These are phyloP conservation scores for Schizaphis graminum DNA, from an alignment of 2,888 invertebrate genomes.

Conservation along the genomic window DNA sequence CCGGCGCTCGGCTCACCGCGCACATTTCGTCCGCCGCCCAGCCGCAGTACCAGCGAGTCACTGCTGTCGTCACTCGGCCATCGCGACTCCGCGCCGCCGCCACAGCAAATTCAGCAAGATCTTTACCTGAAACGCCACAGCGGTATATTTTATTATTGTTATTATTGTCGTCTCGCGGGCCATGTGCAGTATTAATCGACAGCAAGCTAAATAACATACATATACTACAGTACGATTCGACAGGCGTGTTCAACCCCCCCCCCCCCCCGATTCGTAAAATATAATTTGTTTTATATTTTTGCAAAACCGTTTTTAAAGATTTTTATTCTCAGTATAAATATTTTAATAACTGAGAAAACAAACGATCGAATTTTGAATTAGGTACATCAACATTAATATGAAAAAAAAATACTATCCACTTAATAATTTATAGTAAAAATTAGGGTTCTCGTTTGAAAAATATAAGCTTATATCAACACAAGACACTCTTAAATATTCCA, in stretches of 20 bases:
- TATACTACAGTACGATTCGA: not conserved
- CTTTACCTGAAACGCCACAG: not conserved
- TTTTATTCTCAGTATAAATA: no score
- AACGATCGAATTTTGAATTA: no score
- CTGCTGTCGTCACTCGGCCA: not conserved
- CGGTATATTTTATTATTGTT: not conserved
- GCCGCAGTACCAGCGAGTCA: not conserved
- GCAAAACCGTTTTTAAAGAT: no score
- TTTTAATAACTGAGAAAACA: not conserved
- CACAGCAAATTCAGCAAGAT: not conserved
- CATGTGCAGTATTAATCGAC: not conserved
- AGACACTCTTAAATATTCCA: no score
- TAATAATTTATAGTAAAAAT: no score
- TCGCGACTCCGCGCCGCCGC: not conserved
- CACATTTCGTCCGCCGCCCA: constrained; percentile 34
- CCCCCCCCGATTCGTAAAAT: no score
- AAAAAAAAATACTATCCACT: no score
- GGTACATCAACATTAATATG: no score
- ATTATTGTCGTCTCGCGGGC: not conserved
- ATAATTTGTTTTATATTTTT: no score
- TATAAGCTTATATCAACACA: no score
- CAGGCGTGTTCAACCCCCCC: no score
- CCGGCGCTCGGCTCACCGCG: constrained; percentile 51
- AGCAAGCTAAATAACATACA: not conserved
- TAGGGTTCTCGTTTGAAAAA: no score